phyloP scores from a whole-genome alignment of 1,140 invertebrate genomes.

The Pararge aegeria region DNA sequence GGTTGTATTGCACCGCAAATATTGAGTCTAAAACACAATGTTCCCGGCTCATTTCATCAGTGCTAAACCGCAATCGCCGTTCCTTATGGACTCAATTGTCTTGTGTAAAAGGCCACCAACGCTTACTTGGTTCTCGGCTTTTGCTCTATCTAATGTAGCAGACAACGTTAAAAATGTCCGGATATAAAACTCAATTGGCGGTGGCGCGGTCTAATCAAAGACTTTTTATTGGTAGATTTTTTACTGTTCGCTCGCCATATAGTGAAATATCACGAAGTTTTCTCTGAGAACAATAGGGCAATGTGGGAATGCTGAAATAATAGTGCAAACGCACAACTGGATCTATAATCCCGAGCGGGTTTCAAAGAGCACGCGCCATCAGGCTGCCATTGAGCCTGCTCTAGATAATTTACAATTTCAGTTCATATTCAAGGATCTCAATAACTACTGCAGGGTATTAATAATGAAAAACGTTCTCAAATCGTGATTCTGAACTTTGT shows the following conservation, averaged over 20 bases:
- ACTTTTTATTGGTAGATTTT: slow-evolving; percentile 40
- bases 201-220: slow-evolving; percentile 37
- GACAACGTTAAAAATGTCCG: slow-evolving; percentile 38
- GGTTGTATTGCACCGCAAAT: slow-evolving; percentile 65
- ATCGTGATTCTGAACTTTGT: not conserved
- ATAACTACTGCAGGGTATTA: slow-evolving; percentile 1
- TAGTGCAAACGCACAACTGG: slow-evolving; percentile 61
- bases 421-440: slow-evolving; percentile 43
- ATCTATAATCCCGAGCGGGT: slow-evolving; percentile 60
- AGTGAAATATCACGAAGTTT: slow-evolving; percentile 32
- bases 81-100: slow-evolving; percentile 66
- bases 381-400: slow-evolving; percentile 32
- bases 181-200: slow-evolving; percentile 42
- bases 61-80: slow-evolving; percentile 58
- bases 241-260: not conserved
- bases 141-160: slow-evolving; percentile 32
- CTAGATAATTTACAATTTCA: slow-evolving; percentile 66
- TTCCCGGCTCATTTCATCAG: slow-evolving; percentile 67
- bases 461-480: not conserved
- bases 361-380: slow-evolving; percentile 57
- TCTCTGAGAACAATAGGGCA: slow-evolving; percentile 47
- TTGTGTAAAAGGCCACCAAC: slow-evolving; percentile 48
- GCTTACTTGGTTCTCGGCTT: slow-evolving; percentile 36
- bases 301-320: slow-evolving; percentile 53
- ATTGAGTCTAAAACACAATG: slow-evolving; percentile 50